Evolutionary conservation across 2,888 invertebrate species (phyloP).

Genomic region (Malachius bipustulatus): DNA sequence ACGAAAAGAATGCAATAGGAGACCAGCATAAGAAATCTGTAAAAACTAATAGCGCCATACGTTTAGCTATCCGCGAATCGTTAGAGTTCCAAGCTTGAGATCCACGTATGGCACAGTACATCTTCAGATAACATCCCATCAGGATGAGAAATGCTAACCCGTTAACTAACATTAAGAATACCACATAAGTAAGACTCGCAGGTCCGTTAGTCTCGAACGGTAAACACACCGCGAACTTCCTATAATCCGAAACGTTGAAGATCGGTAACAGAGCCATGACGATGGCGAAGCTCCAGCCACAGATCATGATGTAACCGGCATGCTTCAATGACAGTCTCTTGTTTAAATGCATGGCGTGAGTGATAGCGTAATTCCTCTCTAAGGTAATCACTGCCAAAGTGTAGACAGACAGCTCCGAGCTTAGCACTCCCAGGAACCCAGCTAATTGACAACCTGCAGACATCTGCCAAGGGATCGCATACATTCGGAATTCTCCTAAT

Average conservation of each 20-base stretch:
- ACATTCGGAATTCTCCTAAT: slow-evolving; percentile 88
- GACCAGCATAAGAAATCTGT: slow-evolving; percentile 98
- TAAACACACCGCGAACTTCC: slow-evolving; percentile 92
- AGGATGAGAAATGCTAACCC: slow-evolving; percentile 88
- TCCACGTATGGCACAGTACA: slow-evolving; percentile 96
- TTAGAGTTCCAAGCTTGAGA: slow-evolving; percentile 97
- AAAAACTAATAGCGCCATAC: slow-evolving; percentile 93
- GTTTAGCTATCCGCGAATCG: slow-evolving; percentile 89
- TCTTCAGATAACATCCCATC: slow-evolving; percentile 91
- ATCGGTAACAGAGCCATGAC: slow-evolving; percentile 81
- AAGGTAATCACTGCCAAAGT: slow-evolving; percentile 93
- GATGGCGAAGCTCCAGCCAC: slow-evolving; percentile 86
- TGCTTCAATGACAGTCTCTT: slow-evolving; percentile 83
- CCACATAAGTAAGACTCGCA: slow-evolving; percentile 76
- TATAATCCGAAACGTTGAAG: slow-evolving; percentile 85
- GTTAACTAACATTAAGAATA: slow-evolving; percentile 82
- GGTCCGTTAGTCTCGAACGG: slow-evolving; percentile 79
- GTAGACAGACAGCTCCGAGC: slow-evolving; percentile 89
- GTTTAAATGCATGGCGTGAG: slow-evolving; percentile 94
- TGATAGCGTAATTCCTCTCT: slow-evolving; percentile 93
- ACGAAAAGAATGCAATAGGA: slow-evolving; percentile 89
- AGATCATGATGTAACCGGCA: slow-evolving; percentile 83
- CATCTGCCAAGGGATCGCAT: slow-evolving; percentile 96
- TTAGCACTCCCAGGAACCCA: slow-evolving; percentile 88
- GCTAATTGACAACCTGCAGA: slow-evolving; percentile 86